A percentile compares a stretch with the other conserved stretches of the same genome.
phyloP scores from a whole-genome alignment of 2,888 invertebrate species.

The Netelia melanura region DNA sequence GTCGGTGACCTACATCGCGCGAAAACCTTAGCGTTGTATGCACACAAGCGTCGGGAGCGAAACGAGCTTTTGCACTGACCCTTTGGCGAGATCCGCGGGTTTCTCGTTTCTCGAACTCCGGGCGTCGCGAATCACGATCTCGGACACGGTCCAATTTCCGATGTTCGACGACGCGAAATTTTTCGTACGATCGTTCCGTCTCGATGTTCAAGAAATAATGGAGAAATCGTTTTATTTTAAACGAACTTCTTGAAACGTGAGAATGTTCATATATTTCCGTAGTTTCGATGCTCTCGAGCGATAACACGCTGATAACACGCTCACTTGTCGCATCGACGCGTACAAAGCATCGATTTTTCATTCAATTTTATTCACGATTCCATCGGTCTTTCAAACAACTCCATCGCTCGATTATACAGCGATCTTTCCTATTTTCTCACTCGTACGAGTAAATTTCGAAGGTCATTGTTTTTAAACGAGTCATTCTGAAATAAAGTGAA shows the following conservation, averaged over 20 bases:
- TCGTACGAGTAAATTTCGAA: neutral
- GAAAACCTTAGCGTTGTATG: constrained; percentile 45
- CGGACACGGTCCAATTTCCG: constrained; percentile 10
- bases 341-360: neutral
- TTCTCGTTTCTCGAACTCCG: constrained; percentile 23
- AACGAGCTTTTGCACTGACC: constrained; percentile 43
- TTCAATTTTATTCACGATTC: neutral
- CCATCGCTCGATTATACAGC: neutral
- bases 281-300: neutral
- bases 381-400: neutral
- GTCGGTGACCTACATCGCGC: constrained; percentile 63
- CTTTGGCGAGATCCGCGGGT: constrained; percentile 42
- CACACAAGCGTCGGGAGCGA: neutral
- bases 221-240: neutral
- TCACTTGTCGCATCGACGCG: constrained; percentile 6
- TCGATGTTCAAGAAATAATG: constrained; percentile 8
- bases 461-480: neutral
- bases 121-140: constrained; percentile 22
- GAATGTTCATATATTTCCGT: constrained; percentile 12
- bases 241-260: neutral
- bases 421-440: neutral
- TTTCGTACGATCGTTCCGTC: constrained; percentile 8
- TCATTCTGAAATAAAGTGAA: constrained; percentile 9
- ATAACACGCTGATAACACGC: neutral
- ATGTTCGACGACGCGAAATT: constrained; percentile 38